A percentile compares a stretch with the other conserved stretches of the same genome.
These are phyloP conservation scores for Thecocarcelia acutangulata DNA, from an alignment of 2,888 invertebrate genomes.

Conservation along the genomic window DNA sequence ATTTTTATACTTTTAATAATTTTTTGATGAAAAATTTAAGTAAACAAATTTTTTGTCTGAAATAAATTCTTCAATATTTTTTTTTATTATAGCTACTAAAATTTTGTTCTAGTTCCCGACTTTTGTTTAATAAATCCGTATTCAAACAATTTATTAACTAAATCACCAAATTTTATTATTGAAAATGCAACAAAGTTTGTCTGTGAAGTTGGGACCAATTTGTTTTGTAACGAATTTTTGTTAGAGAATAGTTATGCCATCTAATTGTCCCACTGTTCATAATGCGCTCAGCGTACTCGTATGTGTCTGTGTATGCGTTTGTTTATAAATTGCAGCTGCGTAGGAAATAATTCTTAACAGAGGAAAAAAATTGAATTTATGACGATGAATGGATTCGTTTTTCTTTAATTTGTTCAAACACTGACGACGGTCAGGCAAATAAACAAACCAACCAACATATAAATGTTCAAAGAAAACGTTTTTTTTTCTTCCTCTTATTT, in stretches of 20 bases:
- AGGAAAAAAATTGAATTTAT: slow-evolving; percentile 78
- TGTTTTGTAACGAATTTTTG: too few relatives aligned
- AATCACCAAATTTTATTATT: too few relatives aligned
- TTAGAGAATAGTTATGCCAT: background rate
- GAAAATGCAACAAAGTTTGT: too few relatives aligned
- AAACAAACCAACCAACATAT: slow-evolving; percentile 41
- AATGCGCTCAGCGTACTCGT: background rate
- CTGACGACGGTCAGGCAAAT: slow-evolving; percentile 46
- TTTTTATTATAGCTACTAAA: too few relatives aligned
- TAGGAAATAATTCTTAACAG: slow-evolving; percentile 79
- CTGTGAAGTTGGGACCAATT: too few relatives aligned
- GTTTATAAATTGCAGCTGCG: slow-evolving; percentile 75
- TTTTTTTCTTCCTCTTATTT: slow-evolving; percentile 9
- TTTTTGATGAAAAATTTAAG: too few relatives aligned
- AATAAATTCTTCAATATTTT: too few relatives aligned
- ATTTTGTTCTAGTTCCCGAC: too few relatives aligned
- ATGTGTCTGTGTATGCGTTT: slow-evolving; percentile 7
- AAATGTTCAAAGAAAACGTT: slow-evolving; percentile 18
- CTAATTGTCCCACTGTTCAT: slow-evolving; percentile 40
- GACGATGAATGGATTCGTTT: slow-evolving; percentile 78
- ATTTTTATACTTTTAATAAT: too few relatives aligned
- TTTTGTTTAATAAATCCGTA: too few relatives aligned
- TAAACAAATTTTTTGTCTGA: too few relatives aligned
- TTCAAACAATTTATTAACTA: too few relatives aligned
- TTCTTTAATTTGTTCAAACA: slow-evolving; percentile 65